These are phyloP conservation scores for Drosophila birchii DNA, from an alignment of 2,888 invertebrate species.

Conservation along the genomic window DNA sequence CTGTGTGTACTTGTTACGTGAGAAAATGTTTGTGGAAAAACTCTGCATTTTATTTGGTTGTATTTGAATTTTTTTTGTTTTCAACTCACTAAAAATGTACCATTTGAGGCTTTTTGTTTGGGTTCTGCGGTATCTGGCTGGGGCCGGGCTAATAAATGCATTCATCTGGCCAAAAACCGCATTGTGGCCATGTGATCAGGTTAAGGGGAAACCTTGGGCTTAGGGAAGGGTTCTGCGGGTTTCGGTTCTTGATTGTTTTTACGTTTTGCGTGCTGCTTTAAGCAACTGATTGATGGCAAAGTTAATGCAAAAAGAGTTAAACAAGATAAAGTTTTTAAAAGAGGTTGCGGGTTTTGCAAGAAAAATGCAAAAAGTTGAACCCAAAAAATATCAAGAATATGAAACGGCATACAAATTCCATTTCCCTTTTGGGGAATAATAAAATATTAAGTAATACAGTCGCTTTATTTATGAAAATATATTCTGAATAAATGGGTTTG, in stretches of 20 bases:
- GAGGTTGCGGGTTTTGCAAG: too few species aligned
- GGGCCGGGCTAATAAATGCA: conserved; percentile 55
- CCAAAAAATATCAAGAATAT: not conserved
- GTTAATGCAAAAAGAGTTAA: conserved; percentile 24
- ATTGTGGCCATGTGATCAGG: conserved; percentile 59
- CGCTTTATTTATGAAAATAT: conserved; percentile 1
- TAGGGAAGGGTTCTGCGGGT: conserved; percentile 54
- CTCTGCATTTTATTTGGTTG: conserved; percentile 53
- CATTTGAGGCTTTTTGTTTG: conserved; percentile 34
- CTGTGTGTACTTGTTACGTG: conserved; percentile 76
- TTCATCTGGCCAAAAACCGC: conserved; percentile 52
- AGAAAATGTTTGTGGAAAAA: conserved; percentile 71
- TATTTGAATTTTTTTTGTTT: conserved; percentile 44
- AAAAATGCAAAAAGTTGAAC: not conserved
- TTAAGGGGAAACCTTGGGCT: conserved; percentile 60
- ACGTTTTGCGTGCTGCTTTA: too few species aligned
- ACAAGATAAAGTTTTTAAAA: conserved; percentile 8
- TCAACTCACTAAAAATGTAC: conserved; percentile 63
- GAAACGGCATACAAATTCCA: too few species aligned
- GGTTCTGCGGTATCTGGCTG: conserved; percentile 26
- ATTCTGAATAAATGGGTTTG: not conserved
- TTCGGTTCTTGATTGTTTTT: conserved; percentile 23
- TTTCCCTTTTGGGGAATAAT: not conserved
- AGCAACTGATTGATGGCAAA: conserved; percentile 47
- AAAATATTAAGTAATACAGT: not conserved